phyloP scores from a whole-genome alignment of 92 coral and sea anemone species.

The Siderastrea siderea region DNA sequence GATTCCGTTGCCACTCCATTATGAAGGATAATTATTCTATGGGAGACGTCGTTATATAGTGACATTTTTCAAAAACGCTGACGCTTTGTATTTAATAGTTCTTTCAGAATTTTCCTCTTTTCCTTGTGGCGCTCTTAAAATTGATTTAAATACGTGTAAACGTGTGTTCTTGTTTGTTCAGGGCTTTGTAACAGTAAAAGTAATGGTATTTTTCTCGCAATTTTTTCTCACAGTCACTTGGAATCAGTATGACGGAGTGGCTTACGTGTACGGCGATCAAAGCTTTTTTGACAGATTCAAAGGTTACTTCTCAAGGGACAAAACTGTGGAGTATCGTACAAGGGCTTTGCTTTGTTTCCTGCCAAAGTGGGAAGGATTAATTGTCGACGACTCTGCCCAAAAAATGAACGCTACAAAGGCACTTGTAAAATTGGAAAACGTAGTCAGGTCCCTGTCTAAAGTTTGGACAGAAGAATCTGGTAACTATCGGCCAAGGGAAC shows the following conservation, averaged over 20 bases:
- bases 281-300: not conserved
- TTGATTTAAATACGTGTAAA: no score
- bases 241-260: conserved; percentile 69
- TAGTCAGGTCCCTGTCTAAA: conserved; percentile 7
- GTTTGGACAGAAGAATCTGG: conserved; percentile 8
- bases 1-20: no score
- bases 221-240: conserved; percentile 27
- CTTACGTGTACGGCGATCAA: conserved; percentile 14
- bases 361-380: conserved; percentile 78
- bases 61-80: no score
- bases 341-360: conserved; percentile 33
- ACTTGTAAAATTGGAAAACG: conserved; percentile 1
- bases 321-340: conserved; percentile 22
- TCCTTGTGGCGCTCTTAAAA: no score
- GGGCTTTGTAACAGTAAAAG: not conserved
- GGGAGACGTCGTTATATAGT: no score
- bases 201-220: not conserved
- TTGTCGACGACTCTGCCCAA: conserved; percentile 1
- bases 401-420: conserved; percentile 58
- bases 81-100: no score
- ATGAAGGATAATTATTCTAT: no score
- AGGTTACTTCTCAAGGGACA: not conserved
- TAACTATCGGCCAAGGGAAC: not conserved
- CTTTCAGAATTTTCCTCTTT: no score
- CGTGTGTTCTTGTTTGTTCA: no score